phyloP scores from a whole-genome alignment of 2,797 vertebrate species.

The Helarctos malayanus region DNA sequence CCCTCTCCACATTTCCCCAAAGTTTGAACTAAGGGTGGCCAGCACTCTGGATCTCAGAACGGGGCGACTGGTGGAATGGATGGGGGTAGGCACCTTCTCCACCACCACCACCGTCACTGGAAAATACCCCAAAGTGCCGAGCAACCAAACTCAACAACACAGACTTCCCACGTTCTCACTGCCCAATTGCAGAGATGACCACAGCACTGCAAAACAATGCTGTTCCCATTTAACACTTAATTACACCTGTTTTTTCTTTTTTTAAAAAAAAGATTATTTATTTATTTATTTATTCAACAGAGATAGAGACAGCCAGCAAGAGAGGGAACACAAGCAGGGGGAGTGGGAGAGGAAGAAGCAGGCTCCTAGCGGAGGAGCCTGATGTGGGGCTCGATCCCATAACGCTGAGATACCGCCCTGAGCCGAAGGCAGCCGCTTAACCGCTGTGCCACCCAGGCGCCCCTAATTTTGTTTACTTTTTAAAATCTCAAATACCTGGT shows the following conservation, averaged over 20 bases:
- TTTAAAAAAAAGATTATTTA: too few relatives aligned
- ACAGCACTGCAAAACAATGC: background rate
- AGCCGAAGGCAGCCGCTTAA: too few relatives aligned
- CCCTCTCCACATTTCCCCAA: background rate
- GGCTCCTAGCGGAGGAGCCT: too few relatives aligned
- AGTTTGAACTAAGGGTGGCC: background rate
- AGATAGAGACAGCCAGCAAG: too few relatives aligned
- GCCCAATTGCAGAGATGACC: background rate
- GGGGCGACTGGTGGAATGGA: background rate
- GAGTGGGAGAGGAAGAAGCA: too few relatives aligned
- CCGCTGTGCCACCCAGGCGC: too few relatives aligned
- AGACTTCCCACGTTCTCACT: background rate
- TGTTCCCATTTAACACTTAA: background rate
- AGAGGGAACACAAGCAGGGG: too few relatives aligned
- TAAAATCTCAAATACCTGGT: background rate
- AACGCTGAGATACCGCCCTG: too few relatives aligned
- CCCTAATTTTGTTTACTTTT: background rate
- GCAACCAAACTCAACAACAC: background rate
- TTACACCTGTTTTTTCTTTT: background rate
- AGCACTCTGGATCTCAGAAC: background rate
- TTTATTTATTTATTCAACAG: too few relatives aligned
- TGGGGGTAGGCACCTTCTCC: background rate
- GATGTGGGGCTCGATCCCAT: too few relatives aligned
- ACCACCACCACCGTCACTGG: background rate
- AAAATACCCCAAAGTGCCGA: background rate